These are phyloP conservation scores for Dermolepida albohirtum DNA, from an alignment of 2,888 invertebrate genomes.

Conservation along the genomic window DNA sequence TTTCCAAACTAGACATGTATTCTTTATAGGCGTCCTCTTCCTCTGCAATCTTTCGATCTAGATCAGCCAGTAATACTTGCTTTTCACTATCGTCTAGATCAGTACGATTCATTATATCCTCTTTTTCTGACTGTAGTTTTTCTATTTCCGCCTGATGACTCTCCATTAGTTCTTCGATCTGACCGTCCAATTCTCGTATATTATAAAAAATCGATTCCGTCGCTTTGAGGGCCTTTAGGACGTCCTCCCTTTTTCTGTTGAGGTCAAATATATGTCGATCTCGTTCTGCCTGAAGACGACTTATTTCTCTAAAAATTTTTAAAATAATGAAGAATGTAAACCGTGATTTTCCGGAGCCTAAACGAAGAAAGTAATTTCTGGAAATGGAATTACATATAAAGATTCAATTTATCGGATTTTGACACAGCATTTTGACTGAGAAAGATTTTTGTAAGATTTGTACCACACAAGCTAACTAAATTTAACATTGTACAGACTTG, in stretches of 20 bases:
- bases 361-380: no score
- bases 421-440: no score
- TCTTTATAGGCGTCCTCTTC: conserved; percentile 53
- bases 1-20: conserved; percentile 52
- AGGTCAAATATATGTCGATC: conserved; percentile 46
- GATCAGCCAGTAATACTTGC: conserved; percentile 45
- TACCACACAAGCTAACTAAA: no score
- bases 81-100: conserved; percentile 44
- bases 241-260: conserved; percentile 43
- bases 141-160: conserved; percentile 53
- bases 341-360: neutral
- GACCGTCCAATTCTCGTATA: conserved; percentile 55
- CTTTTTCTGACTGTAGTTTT: conserved; percentile 50
- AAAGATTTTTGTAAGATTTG: no score
- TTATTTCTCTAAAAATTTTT: conserved; percentile 45
- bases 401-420: no score
- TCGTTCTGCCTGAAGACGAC: conserved; percentile 48
- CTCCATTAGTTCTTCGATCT: conserved; percentile 56
- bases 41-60: conserved; percentile 54
- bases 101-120: conserved; percentile 46
- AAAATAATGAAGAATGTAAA: no score
- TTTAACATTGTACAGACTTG: no score
- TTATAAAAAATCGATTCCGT: conserved; percentile 56
- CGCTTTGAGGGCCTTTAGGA: conserved; percentile 44
- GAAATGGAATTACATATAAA: no score